Base-by-base conservation (phyloP, 2,888 invertebrate species). In the Diadromus collaris region DNA sequence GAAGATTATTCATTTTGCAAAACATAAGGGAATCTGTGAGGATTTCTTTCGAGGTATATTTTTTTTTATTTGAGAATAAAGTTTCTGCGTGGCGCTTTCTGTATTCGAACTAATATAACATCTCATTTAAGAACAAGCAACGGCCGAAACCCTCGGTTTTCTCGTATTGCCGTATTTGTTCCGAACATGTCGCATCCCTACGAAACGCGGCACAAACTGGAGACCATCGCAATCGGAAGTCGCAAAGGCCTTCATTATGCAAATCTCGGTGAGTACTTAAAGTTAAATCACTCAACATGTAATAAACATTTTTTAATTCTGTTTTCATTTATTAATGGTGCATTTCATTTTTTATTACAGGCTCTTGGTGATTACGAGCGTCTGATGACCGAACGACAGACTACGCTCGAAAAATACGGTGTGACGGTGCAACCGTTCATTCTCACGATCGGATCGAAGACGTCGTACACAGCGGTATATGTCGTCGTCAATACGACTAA, bases 191-290 rank as follows among this genome's bases (percentile, higher is more conserved):
- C 48, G 58, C 24, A 32, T 74, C 2, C n/a, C 46, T 6, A 78
- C 74, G 2, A 69, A 68, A 56, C 48, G 46, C n/a, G 70, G 65
- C 29, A 78, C 63, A n/a, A 68, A 41, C n/a, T 78, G 74, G 78
- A 67, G 74, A 29, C 70, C 78, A 44, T 78, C 74, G 32, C 69
- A 69, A 48, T 44, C 27, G 6, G 74, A 78, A 58, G 58, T 58
- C 6, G 61, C 72, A 16, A 56, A 78, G 21, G 69, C 74, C 4
- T 75, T 78, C 32, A 44, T 78, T 19, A 10, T 73, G 16, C 69
- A 70, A 54, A 63, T 73, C 13, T 6, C 61, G 68, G 73, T 73
- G 10, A 38, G 54, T 60, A 32, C 13, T 16, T 60, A 60, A 24
- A 41, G 7, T n/a, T 27, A 1, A 38, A 38, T 13, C 27, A 16